phyloP scores from a whole-genome alignment of 2,113 vertebrate species.

The Xiphophorus hellerii region DNA sequence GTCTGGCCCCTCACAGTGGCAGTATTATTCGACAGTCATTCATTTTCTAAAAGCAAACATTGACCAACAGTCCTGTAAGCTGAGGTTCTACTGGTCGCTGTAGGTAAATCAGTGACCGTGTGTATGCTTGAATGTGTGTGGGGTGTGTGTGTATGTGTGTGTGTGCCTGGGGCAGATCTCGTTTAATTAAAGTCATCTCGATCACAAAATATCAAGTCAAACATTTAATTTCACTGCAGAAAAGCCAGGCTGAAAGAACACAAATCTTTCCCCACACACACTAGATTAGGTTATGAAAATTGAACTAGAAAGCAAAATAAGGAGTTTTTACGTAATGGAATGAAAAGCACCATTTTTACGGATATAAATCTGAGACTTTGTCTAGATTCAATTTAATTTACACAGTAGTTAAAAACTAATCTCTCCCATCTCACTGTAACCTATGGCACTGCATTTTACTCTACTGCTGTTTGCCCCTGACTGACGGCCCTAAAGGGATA shows the following conservation, averaged over 20 bases:
- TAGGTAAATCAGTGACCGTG: constrained; percentile 43
- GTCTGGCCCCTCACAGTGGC: constrained; percentile 73
- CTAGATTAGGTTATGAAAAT: constrained; percentile 23
- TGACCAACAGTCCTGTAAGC: constrained; percentile 59
- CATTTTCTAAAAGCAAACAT: constrained; percentile 61
- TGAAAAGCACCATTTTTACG: constrained; percentile 71
- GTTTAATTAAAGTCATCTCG: constrained; percentile 42
- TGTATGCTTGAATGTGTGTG: constrained; percentile 45
- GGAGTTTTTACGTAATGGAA: constrained; percentile 60
- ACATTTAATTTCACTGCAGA: background rate
- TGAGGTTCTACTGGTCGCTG: constrained; percentile 56
- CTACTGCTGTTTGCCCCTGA: constrained; percentile 36
- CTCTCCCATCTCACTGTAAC: constrained; percentile 23
- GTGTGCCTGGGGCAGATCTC: constrained; percentile 23
- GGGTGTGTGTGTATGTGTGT: background rate
- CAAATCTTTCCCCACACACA: too few species aligned
- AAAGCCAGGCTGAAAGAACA: background rate
- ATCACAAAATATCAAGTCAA: constrained; percentile 23
- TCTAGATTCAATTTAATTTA: constrained; percentile 53
- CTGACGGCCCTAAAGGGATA: constrained; percentile 1
- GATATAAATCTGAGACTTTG: constrained; percentile 48
- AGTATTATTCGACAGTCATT: constrained; percentile 64
- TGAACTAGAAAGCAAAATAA: constrained; percentile 47
- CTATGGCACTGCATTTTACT: constrained; percentile 58
- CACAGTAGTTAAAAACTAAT: constrained; percentile 38